These are phyloP conservation scores for Gallinago jamesoni DNA, from an alignment of 2,113 vertebrate genomes.

Conservation along the genomic window DNA sequence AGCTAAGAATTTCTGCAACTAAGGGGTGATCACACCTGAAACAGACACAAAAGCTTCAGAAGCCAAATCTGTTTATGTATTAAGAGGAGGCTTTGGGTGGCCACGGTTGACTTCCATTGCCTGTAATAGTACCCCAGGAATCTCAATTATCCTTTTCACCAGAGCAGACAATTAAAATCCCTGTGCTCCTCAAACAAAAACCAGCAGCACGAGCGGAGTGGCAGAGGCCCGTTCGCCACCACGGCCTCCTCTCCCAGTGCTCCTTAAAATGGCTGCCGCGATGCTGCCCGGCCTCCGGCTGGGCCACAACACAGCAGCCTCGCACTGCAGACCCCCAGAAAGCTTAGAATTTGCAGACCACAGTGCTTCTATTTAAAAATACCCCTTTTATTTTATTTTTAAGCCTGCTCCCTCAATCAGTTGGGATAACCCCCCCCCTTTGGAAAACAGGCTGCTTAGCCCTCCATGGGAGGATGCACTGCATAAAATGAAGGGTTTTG, in stretches of 20 bases:
- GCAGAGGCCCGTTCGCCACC: neutral
- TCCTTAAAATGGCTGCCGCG: conserved; percentile 53
- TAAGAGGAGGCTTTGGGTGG: neutral
- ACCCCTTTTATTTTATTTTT: accelerated
- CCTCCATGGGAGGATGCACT: neutral
- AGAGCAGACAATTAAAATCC: accelerated
- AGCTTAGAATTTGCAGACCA: neutral
- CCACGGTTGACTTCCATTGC: neutral
- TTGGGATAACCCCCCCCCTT: accelerated
- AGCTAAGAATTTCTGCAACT: too few species aligned
- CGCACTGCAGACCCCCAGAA: accelerated
- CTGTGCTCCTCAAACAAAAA: neutral
- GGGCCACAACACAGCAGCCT: neutral
- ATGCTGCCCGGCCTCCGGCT: neutral
- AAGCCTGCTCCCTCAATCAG: accelerated
- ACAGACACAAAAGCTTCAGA: neutral
- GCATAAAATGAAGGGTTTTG: accelerated
- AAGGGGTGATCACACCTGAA: neutral
- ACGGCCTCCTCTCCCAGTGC: neutral
- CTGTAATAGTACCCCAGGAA: accelerated
- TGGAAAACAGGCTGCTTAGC: too few species aligned
- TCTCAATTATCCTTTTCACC: neutral
- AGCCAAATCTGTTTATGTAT: accelerated
- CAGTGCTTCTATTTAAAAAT: neutral
- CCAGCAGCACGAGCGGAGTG: too few species aligned